phyloP scores from a whole-genome alignment of 1,140 invertebrate genomes.

The Harlomillsia oculata region DNA sequence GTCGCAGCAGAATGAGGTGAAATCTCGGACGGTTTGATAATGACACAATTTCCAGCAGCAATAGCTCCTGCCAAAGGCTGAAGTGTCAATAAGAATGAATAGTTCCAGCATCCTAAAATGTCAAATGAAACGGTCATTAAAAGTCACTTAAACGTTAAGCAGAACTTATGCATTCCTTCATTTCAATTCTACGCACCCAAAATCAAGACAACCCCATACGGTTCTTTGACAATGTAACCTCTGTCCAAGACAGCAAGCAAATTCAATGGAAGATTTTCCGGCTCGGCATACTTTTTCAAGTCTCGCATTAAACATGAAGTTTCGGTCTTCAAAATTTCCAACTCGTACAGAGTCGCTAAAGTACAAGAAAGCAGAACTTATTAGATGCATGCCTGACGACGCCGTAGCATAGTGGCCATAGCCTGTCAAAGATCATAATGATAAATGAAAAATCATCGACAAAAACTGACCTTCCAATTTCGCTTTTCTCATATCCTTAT shows the following conservation, averaged over 20 bases:
- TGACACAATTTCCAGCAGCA: slow-evolving; percentile 52
- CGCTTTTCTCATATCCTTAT: slow-evolving; percentile 22
- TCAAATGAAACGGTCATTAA: not conserved
- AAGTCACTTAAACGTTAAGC: not conserved
- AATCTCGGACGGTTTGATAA: slow-evolving; percentile 56
- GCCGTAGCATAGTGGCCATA: too few relatives aligned
- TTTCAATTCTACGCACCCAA: not conserved
- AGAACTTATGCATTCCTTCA: not conserved
- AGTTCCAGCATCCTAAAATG: slow-evolving; percentile 20
- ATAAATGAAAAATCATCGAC: too few relatives aligned
- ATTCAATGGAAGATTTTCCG: slow-evolving; percentile 18
- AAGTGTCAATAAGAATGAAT: slow-evolving; percentile 13
- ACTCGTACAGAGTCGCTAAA: slow-evolving; percentile 20
- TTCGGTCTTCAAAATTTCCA: slow-evolving; percentile 28
- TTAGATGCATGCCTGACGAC: too few relatives aligned
- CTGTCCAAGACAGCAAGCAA: slow-evolving; percentile 16
- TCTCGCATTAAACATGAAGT: slow-evolving; percentile 1
- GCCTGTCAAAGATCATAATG: too few relatives aligned
- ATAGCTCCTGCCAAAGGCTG: slow-evolving; percentile 37
- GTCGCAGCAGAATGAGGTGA: slow-evolving; percentile 43
- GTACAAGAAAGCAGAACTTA: too few relatives aligned
- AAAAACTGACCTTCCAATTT: slow-evolving; percentile 28
- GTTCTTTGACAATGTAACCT: slow-evolving; percentile 17
- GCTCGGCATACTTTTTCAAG: slow-evolving; percentile 9
- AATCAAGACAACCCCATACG: slow-evolving; percentile 20